phyloP scores from a whole-genome alignment of 1,140 invertebrate species.

The Euschistus heros region DNA sequence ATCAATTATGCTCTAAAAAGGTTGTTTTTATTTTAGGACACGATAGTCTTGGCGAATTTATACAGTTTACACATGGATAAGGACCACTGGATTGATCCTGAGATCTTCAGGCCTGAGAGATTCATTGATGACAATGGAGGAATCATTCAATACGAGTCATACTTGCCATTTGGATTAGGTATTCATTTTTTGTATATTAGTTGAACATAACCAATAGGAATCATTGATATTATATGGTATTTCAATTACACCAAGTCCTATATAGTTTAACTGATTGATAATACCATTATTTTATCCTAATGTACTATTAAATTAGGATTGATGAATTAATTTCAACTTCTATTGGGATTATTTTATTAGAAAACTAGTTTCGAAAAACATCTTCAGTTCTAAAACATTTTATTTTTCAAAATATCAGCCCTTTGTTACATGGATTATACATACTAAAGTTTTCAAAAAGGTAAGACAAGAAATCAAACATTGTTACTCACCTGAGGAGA shows the following conservation, averaged over 20 bases:
- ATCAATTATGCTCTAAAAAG: background rate
- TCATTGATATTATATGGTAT: background rate
- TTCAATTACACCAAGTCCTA: too few species aligned
- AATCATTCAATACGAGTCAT: conserved; percentile 42
- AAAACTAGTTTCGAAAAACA: too few species aligned
- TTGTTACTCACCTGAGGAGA: too few species aligned
- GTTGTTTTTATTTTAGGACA: conserved; percentile 40
- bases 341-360: too few species aligned
- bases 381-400: too few species aligned
- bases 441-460: too few species aligned
- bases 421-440: too few species aligned
- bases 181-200: conserved; percentile 27
- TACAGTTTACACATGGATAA: conserved; percentile 56
- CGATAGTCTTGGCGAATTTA: conserved; percentile 53
- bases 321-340: too few species aligned
- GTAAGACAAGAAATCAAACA: too few species aligned
- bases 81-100: conserved; percentile 54
- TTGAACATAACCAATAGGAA: background rate
- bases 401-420: too few species aligned
- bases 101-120: conserved; percentile 56
- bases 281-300: background rate
- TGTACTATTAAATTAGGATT: too few species aligned
- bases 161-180: conserved; percentile 63
- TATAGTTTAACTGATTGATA: conserved; percentile 1
- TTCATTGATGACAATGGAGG: conserved; percentile 54